phyloP scores from a whole-genome alignment of 2,888 invertebrate genomes.

The Tipula helvola region DNA sequence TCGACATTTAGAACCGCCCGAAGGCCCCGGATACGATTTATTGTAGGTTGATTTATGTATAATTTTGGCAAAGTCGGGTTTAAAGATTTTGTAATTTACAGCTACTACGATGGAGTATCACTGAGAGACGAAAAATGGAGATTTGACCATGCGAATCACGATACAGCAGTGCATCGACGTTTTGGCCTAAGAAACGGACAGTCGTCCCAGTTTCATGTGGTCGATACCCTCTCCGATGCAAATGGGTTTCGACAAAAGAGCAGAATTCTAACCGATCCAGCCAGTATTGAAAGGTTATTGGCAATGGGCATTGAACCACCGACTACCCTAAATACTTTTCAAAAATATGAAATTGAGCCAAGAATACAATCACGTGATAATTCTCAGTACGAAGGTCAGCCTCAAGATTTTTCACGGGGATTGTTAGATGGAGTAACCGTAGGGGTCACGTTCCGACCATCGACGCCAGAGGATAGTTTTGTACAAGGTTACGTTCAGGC shows the following conservation, averaged over 20 bases:
- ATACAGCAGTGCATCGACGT: background rate
- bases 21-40: conserved; percentile 5
- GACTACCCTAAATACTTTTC: background rate
- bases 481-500: background rate
- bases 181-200: background rate
- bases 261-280: background rate
- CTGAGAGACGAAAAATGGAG: conserved; percentile 8
- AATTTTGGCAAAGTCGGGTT: no score
- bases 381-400: background rate
- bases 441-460: background rate
- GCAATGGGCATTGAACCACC: background rate
- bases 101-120: background rate
- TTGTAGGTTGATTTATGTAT: background rate
- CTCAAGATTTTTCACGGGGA: background rate
- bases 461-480: background rate
- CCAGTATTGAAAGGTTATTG: background rate
- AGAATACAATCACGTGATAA: background rate
- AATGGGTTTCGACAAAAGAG: background rate
- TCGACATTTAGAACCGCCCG: background rate
- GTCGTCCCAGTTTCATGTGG: background rate
- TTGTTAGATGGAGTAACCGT: background rate
- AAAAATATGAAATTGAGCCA: background rate
- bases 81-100: background rate
- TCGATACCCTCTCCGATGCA: background rate
- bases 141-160: background rate